Percentiles rank a stretch among this genome's conserved stretches.
Evolutionary conservation across 2,113 vertebrate genomes (phyloP).

Genomic region (Hepsetus odoe): DNA sequence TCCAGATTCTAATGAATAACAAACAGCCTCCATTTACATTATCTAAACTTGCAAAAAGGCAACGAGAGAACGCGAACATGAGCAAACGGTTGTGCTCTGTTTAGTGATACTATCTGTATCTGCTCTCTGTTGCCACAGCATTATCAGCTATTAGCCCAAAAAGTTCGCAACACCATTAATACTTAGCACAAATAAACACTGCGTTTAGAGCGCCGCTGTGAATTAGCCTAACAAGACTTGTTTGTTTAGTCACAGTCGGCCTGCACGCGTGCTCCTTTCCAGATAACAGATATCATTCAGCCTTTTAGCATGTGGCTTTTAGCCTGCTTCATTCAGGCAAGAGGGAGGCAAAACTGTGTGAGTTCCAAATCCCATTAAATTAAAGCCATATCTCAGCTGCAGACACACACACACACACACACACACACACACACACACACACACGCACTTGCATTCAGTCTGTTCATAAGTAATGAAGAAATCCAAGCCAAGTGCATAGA

Average conservation of each 20-base stretch:
- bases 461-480: constrained; percentile 42
- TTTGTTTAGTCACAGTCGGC: constrained; percentile 45
- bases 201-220: constrained; percentile 15
- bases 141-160: constrained; percentile 46
- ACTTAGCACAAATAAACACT: constrained; percentile 37
- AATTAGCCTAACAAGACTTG: constrained; percentile 34
- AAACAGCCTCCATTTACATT: constrained; percentile 26
- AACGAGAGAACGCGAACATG: constrained; percentile 14
- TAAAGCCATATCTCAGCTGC: constrained; percentile 33
- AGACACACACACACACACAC: constrained; percentile 11
- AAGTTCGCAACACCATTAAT: constrained; percentile 24
- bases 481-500: constrained; percentile 49
- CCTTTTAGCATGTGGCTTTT: neutral
- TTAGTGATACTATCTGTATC: constrained; percentile 26
- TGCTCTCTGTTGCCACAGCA: constrained; percentile 30
- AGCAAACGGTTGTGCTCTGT: constrained; percentile 10
- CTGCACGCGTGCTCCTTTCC: constrained; percentile 19
- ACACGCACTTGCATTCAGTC: constrained; percentile 17
- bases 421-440: constrained; percentile 29
- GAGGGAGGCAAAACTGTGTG: constrained; percentile 9
- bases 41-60: constrained; percentile 9
- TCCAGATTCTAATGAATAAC: constrained; percentile 12
- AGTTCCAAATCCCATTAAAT: constrained; percentile 46
- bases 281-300: constrained; percentile 42
- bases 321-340: constrained; percentile 18